phyloP scores from a whole-genome alignment of 2,888 invertebrate species.

The Sussaba pulchella region DNA sequence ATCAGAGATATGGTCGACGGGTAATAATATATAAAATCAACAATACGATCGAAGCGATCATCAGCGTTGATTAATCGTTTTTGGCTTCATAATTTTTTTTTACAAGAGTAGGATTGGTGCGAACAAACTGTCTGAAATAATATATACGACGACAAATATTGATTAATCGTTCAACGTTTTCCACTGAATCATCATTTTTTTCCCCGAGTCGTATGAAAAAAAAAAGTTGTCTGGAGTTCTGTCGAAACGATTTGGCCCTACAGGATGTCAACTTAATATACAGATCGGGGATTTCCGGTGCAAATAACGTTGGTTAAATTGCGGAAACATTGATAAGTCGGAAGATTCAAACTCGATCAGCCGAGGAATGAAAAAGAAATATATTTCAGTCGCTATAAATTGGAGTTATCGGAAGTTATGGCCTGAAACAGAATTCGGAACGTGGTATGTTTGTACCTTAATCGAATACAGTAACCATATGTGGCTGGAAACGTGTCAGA shows the following conservation, averaged over 20 bases:
- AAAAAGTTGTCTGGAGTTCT: not conserved
- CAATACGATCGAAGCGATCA: not conserved
- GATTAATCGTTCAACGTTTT: not conserved
- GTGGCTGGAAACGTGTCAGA: slow-evolving; percentile 17
- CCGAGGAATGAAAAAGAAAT: too few species aligned
- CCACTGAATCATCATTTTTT: not conserved
- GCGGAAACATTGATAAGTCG: not conserved
- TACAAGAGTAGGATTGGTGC: too few species aligned
- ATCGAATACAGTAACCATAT: not conserved
- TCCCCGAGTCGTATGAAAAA: too few species aligned
- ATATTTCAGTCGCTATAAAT: too few species aligned
- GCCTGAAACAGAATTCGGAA: not conserved
- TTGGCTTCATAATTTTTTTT: not conserved
- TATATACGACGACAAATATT: not conserved
- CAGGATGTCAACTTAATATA: not conserved
- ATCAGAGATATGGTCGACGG: slow-evolving; percentile 14
- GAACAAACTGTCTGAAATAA: not conserved
- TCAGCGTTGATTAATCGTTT: not conserved
- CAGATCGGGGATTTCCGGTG: not conserved
- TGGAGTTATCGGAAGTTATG: not conserved
- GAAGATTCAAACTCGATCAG: too few species aligned
- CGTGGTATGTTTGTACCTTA: not conserved
- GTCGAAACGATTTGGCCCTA: not conserved
- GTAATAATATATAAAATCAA: not conserved
- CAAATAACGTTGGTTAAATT: not conserved